These are phyloP conservation scores for Nebria brevicollis DNA, from an alignment of 2,888 invertebrate species.

Conservation along the genomic window DNA sequence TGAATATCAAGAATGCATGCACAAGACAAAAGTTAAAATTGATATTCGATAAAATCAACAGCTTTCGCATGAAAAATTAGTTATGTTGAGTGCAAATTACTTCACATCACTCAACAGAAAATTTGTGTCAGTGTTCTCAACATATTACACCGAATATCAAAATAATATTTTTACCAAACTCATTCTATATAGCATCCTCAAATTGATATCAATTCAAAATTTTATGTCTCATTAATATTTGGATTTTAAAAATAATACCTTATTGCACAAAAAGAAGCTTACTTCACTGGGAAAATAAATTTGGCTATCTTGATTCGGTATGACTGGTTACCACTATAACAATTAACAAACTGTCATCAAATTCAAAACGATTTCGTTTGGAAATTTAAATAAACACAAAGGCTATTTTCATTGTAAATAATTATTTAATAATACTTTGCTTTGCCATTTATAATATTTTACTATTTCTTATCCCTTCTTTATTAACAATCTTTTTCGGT, in stretches of 20 bases:
- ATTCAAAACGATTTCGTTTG: too few species aligned
- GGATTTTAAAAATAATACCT: too few species aligned
- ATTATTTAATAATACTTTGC: too few species aligned
- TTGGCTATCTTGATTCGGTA: too few species aligned
- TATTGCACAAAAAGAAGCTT: too few species aligned
- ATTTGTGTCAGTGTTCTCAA: not conserved
- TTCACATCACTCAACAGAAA: not conserved
- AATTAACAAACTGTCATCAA: too few species aligned
- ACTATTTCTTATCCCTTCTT: conserved; percentile 47
- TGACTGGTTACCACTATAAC: too few species aligned
- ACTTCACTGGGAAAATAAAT: too few species aligned
- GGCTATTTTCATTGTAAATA: too few species aligned
- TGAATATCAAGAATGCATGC: not conserved
- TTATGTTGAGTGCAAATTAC: not conserved
- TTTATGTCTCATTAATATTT: too few species aligned
- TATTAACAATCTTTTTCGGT: conserved; percentile 65
- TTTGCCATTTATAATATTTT: conserved; percentile 29
- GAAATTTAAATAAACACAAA: too few species aligned
- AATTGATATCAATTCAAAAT: not conserved
- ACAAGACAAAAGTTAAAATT: conserved; percentile 1
- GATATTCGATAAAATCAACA: not conserved
- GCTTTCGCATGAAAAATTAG: not conserved
- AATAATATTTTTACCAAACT: not conserved
- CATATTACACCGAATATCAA: not conserved
- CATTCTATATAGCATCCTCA: not conserved